Conservation (phyloP, 2,888 invertebrate genomes). For the Caenorhabditis angaria region DNA sequence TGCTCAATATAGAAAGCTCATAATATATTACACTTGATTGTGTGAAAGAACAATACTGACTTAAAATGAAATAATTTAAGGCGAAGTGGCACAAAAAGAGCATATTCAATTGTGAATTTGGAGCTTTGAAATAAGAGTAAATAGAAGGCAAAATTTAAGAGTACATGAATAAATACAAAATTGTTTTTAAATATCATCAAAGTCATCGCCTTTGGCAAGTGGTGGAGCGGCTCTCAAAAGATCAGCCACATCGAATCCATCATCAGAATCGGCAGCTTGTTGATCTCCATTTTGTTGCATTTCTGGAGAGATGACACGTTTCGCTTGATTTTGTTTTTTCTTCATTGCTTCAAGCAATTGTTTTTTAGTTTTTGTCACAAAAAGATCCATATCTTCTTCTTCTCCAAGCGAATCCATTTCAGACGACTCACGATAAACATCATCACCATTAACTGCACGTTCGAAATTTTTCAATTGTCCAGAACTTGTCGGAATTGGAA, state of each 20-base stretch:
- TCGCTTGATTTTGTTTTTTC: slow-evolving; percentile 17
- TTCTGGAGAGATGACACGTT: background rate
- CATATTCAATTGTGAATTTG: no score
- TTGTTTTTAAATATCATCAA: slow-evolving; percentile 36
- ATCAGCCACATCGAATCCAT: slow-evolving; percentile 52
- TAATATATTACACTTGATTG: background rate
- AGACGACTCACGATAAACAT: slow-evolving; percentile 53
- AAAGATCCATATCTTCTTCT: slow-evolving; percentile 56
- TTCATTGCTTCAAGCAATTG: slow-evolving; percentile 29
- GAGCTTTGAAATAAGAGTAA: background rate
- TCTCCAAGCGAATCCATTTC: slow-evolving; percentile 54
- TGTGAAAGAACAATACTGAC: background rate
- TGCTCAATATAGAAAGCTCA: slow-evolving; percentile 1
- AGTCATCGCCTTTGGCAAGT: slow-evolving; percentile 52
- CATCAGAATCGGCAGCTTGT: slow-evolving; percentile 43
- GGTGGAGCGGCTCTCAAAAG: slow-evolving; percentile 54
- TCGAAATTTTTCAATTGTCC: slow-evolving; percentile 53
- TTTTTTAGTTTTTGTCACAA: slow-evolving; percentile 46
- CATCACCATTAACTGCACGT: slow-evolving; percentile 58
- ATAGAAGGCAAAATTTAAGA: no score
- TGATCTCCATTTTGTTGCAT: no score
- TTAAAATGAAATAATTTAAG: background rate
- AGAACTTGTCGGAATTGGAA: slow-evolving; percentile 37
- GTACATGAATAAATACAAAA: background rate
- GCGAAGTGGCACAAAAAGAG: background rate